phyloP scores from a whole-genome alignment of 2,888 invertebrate species.

The Drosophila subsilvestris region DNA sequence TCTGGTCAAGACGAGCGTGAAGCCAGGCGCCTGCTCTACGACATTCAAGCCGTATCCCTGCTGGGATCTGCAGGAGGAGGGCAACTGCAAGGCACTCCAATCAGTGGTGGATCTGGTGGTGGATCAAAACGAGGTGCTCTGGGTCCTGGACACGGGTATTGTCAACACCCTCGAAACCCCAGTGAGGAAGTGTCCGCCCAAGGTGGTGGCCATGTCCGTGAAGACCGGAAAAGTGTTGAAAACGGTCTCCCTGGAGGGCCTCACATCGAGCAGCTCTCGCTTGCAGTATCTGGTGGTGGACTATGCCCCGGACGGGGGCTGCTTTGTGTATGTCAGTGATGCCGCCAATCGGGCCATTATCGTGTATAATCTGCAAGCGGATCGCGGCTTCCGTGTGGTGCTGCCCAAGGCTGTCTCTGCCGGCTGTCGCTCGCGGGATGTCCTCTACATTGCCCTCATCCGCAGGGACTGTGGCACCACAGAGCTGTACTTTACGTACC shows the following conservation, averaged over 20 bases:
- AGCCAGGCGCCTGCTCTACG: slow-evolving; percentile 84
- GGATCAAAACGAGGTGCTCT: slow-evolving; percentile 88
- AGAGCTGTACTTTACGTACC: slow-evolving; percentile 87
- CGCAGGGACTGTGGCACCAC: slow-evolving; percentile 86
- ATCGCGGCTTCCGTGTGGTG: slow-evolving; percentile 87
- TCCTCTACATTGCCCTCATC: slow-evolving; percentile 88
- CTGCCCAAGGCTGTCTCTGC: slow-evolving; percentile 86
- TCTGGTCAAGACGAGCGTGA: slow-evolving; percentile 86
- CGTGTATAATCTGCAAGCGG: slow-evolving; percentile 87
- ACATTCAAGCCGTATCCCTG: slow-evolving; percentile 87
- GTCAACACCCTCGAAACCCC: slow-evolving; percentile 88
- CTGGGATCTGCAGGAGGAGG: slow-evolving; percentile 88
- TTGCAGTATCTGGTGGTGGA: slow-evolving; percentile 89
- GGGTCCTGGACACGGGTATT: slow-evolving; percentile 90
- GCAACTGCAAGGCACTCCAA: slow-evolving; percentile 87
- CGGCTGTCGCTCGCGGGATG: slow-evolving; percentile 86
- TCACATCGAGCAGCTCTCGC: slow-evolving; percentile 86
- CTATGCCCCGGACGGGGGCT: slow-evolving; percentile 86
- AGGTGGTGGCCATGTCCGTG: slow-evolving; percentile 87
- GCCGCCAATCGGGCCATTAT: slow-evolving; percentile 88
- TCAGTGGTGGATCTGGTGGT: slow-evolving; percentile 88
- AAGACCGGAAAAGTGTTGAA: slow-evolving; percentile 87
- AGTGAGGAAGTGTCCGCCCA: slow-evolving; percentile 88
- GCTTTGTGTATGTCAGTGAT: slow-evolving; percentile 88
- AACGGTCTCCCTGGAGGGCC: slow-evolving; percentile 86